phyloP scores from a whole-genome alignment of 2,888 invertebrate species.

The Microctonus aethiopoides region DNA sequence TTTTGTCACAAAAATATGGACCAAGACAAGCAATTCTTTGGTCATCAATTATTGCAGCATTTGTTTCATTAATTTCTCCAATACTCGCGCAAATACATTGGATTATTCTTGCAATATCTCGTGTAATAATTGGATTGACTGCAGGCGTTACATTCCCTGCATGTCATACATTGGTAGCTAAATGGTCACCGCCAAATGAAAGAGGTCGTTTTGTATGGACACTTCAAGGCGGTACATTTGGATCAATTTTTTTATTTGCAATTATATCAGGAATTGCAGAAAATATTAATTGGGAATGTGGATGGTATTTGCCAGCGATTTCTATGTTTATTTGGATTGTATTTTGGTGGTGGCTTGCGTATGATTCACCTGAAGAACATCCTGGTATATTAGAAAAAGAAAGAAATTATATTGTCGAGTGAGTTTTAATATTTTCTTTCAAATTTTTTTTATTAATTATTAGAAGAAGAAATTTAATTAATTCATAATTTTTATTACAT shows the following conservation, averaged over 20 bases:
- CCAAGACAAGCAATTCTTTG: constrained; percentile 53
- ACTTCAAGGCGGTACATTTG: constrained; percentile 79
- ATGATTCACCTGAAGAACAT: constrained; percentile 75
- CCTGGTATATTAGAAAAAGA: constrained; percentile 74
- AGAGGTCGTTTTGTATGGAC: constrained; percentile 79
- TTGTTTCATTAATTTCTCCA: constrained; percentile 51
- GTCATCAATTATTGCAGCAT: constrained; percentile 52
- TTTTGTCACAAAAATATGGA: constrained; percentile 54
- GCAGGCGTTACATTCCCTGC: constrained; percentile 75
- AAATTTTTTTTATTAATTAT: constrained; percentile 24
- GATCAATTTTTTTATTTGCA: constrained; percentile 78
- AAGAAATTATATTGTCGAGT: constrained; percentile 71
- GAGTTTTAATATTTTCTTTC: constrained; percentile 46
- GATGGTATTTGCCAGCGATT: constrained; percentile 75
- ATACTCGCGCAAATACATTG: constrained; percentile 55
- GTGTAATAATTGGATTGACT: constrained; percentile 55
- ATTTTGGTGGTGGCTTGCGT: constrained; percentile 74
- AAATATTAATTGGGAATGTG: constrained; percentile 75
- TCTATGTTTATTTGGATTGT: constrained; percentile 71
- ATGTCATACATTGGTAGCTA: constrained; percentile 75
- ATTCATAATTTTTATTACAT: constrained; percentile 1
- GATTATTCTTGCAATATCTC: constrained; percentile 44
- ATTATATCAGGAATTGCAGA: constrained; percentile 75
- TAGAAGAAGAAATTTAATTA: not conserved
- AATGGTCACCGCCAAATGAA: constrained; percentile 81